A percentile compares a stretch with the other conserved stretches of the same genome.
Evolutionary conservation across 1,140 invertebrate species (phyloP).

Genomic region (Habropoda laboriosa): DNA sequence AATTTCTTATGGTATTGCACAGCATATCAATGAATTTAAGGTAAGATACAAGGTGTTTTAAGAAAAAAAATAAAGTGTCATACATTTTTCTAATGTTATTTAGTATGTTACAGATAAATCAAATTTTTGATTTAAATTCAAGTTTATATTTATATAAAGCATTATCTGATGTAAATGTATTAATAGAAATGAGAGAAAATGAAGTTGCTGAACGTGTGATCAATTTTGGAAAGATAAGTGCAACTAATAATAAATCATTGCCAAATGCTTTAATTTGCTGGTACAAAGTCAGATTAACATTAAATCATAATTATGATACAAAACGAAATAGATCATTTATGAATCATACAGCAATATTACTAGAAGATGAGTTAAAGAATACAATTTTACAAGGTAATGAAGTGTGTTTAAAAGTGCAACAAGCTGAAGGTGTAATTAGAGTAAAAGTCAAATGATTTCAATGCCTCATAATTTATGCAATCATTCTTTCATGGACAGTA

Average conservation of each 20-base stretch:
- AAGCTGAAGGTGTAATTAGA: constrained; percentile 66
- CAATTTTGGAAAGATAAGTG: constrained; percentile 64
- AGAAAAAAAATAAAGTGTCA: constrained; percentile 17
- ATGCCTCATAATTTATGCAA: constrained; percentile 20
- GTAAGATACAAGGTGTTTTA: constrained; percentile 60
- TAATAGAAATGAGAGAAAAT: constrained; percentile 67
- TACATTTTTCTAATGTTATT: constrained; percentile 21
- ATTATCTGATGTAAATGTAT: constrained; percentile 59
- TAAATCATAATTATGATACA: constrained; percentile 60
- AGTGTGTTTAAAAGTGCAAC: constrained; percentile 67
- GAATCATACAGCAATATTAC: constrained; percentile 73
- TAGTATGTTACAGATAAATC: constrained; percentile 67
- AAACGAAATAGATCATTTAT: constrained; percentile 70
- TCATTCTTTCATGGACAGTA: constrained; percentile 22
- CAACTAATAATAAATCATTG: constrained; percentile 41
- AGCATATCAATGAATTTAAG: constrained; percentile 81
- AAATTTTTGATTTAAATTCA: constrained; percentile 73
- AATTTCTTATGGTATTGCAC: constrained; percentile 77
- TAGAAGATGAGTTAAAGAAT: constrained; percentile 65
- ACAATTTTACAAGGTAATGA: constrained; percentile 54
- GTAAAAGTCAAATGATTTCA: constrained; percentile 52
- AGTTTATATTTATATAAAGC: constrained; percentile 65
- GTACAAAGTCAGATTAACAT: constrained; percentile 68
- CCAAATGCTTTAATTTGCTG: constrained; percentile 75
- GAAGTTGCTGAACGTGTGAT: constrained; percentile 61